Evolutionary conservation across 2,888 invertebrate species (phyloP), one percentile per base, ranked within the genome.

Genomic region (Trachelus troglodyta): DNA sequence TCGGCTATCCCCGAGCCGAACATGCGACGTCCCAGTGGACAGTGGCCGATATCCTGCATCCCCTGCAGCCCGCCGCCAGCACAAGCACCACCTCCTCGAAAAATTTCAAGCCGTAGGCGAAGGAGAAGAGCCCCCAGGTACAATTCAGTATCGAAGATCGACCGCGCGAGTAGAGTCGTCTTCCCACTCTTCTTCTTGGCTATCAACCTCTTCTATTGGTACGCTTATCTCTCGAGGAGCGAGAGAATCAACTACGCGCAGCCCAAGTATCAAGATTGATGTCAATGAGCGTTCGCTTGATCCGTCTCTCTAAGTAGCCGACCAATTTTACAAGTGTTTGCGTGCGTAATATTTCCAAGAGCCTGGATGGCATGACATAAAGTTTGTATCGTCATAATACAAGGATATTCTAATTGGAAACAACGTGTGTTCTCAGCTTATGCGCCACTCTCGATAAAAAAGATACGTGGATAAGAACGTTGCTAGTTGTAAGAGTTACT

Each of bases 121-220:
- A 92, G 92, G 83, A 92, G 92, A 85, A 90, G 93, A 78, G 93
- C 94, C 3, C 95, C 95, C 0, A 92, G 95, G 82, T 95, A 95
- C 86, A 96, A 96, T 91, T 96, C 96, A 35, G 96, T 96, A 3
- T 96, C 96, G 79, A 95, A 95, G 92, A 96, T 97, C 82, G 97
- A 97, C 92, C 93, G 95, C 33, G 94, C 94, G 31, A 95, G 96
- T 12, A 92, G 97, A 71, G 93, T 96, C 69, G 94, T 96, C 37
- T 97, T 97, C 89, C 97, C 97, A 0, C 86, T 96, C 76, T 93
- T 95, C 73, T 97, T 97, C 91, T 89, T 95, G 4, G 92, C 95
- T 15, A 95, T 97, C 84, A 96, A 97, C 90, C 91, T 95, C 78
- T 94, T 96, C 90, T 97, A 97, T 89, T 97, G 97, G 96, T 95